phyloP scores from a whole-genome alignment of 92 coral and sea anemone genomes.

The Desmophyllum pertusum region DNA sequence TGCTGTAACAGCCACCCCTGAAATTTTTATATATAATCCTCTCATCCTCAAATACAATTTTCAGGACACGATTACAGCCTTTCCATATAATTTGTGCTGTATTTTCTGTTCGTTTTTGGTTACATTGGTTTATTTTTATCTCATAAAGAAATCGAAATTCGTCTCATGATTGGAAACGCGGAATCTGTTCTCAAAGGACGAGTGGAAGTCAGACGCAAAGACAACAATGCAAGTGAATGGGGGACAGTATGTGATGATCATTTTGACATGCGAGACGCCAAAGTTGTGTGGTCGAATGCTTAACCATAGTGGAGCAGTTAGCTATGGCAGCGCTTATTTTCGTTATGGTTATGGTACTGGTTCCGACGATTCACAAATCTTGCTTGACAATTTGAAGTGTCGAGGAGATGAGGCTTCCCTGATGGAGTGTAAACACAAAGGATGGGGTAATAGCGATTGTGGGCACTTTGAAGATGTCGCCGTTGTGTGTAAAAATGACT shows the following conservation, averaged over 20 bases:
- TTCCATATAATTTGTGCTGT: too few relatives aligned
- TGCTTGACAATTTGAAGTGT: slow-evolving; percentile 59
- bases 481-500: slow-evolving; percentile 52
- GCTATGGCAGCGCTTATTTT: background rate
- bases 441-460: slow-evolving; percentile 59
- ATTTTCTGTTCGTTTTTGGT: background rate
- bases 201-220: slow-evolving; percentile 24
- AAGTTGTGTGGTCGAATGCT: slow-evolving; percentile 43
- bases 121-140: background rate
- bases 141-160: slow-evolving; percentile 14
- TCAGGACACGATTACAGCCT: too few relatives aligned
- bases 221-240: slow-evolving; percentile 2
- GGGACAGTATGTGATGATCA: slow-evolving; percentile 45
- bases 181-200: slow-evolving; percentile 23
- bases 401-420: slow-evolving; percentile 66
- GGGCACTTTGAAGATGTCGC: slow-evolving; percentile 52
- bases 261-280: slow-evolving; percentile 39
- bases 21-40: too few relatives aligned
- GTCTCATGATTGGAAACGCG: background rate
- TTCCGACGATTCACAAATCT: slow-evolving; percentile 8
- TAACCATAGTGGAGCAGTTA: background rate
- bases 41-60: too few relatives aligned
- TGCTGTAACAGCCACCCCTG: too few relatives aligned
- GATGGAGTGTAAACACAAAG: slow-evolving; percentile 62
- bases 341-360: slow-evolving; percentile 4